Percentiles rank a stretch among this genome's conserved stretches.
These are phyloP conservation scores for Nerophis ophidion DNA, from an alignment of 2,113 vertebrate species.

Conservation along the genomic window DNA sequence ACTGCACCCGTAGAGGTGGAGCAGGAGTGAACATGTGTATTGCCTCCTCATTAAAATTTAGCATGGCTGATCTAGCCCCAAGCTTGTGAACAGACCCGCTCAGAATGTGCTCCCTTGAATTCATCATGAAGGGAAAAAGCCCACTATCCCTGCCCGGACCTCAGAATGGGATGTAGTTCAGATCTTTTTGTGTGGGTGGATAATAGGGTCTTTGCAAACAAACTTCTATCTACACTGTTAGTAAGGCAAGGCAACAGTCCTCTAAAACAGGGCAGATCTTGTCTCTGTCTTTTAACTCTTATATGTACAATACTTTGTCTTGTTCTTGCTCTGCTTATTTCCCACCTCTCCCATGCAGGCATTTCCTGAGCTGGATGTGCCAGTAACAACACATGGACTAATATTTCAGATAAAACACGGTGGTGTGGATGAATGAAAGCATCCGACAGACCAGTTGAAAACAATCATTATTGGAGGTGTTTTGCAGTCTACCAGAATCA, in stretches of 20 bases:
- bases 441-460: conserved; percentile 29
- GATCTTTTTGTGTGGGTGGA: conserved; percentile 46
- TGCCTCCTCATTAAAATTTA: conserved; percentile 28
- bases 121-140: conserved; percentile 48
- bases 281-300: conserved; percentile 37
- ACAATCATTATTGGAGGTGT: conserved; percentile 15
- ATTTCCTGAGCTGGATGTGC: conserved; percentile 60
- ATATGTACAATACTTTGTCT: conserved; percentile 27
- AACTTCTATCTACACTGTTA: conserved; percentile 35
- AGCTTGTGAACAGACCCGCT: conserved; percentile 18
- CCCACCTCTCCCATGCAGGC: conserved; percentile 63
- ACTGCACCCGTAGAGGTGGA: conserved; percentile 16
- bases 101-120: conserved; percentile 19
- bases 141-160: conserved; percentile 36
- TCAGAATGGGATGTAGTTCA: conserved; percentile 44
- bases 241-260: conserved; percentile 33
- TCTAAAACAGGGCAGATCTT: conserved; percentile 52
- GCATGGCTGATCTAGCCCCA: conserved; percentile 38
- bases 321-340: conserved; percentile 47
- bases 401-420: conserved; percentile 46
- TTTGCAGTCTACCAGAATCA: conserved; percentile 13
- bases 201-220: conserved; percentile 40
- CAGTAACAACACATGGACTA: conserved; percentile 48
- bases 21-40: conserved; percentile 7
- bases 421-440: conserved; percentile 34